These are phyloP conservation scores for Argyresthia goedartella DNA, from an alignment of 2,888 invertebrate genomes.

Conservation along the genomic window DNA sequence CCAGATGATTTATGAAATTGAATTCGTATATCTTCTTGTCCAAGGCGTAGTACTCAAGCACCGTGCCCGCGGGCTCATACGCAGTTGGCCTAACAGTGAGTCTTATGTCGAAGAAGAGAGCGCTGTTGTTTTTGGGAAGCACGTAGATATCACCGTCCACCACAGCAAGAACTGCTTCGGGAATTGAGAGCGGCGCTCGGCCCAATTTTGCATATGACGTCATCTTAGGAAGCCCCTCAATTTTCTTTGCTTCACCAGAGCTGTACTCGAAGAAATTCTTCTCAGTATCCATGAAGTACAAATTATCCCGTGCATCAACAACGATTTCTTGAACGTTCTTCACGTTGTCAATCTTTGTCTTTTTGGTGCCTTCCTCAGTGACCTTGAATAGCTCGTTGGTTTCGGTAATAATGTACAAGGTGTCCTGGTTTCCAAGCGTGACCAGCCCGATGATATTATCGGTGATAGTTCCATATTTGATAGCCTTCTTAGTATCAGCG, in stretches of 20 bases:
- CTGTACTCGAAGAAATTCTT: conserved; percentile 26
- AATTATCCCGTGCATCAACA: conserved; percentile 33
- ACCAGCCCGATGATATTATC: conserved; percentile 19
- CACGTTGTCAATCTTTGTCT: conserved; percentile 27
- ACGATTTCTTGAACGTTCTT: conserved; percentile 34
- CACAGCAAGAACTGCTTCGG: conserved; percentile 25
- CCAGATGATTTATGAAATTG: conserved; percentile 15
- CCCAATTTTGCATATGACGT: conserved; percentile 23
- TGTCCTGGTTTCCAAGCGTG: conserved; percentile 16
- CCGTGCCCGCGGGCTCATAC: conserved; percentile 29
- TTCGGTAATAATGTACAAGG: conserved; percentile 36
- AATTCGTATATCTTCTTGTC: conserved; percentile 48
- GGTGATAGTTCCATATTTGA: conserved; percentile 19
- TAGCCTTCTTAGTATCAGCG: not conserved
- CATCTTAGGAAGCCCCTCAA: conserved; percentile 32
- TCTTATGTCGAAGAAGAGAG: conserved; percentile 19
- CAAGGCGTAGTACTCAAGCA: conserved; percentile 36
- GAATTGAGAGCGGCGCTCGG: conserved; percentile 31
- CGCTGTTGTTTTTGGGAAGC: conserved; percentile 29
- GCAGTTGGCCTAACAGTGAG: conserved; percentile 32
- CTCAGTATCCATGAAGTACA: conserved; percentile 33
- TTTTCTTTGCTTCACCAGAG: conserved; percentile 21
- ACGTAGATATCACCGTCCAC: conserved; percentile 28
- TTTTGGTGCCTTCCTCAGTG: conserved; percentile 32
- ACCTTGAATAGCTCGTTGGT: conserved; percentile 37